Evolutionary conservation across 53 echinoderm and acorn worm species (phyloP).

Genomic region (Holothuria leucospilota): DNA sequence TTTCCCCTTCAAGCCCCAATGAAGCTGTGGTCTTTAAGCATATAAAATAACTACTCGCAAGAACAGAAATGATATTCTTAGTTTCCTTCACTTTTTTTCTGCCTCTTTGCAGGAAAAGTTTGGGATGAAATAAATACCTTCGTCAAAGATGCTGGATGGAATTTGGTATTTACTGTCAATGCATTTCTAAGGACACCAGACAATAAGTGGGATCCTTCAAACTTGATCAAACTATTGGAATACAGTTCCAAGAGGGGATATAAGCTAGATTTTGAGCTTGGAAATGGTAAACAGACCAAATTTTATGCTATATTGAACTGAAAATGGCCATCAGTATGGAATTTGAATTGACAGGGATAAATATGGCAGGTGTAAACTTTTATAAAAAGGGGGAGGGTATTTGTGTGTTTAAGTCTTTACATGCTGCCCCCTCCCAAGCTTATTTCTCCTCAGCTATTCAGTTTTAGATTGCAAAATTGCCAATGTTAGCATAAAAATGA

Average conservation of each 20-base stretch:
- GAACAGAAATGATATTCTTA: too few relatives aligned
- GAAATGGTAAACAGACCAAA: conserved; percentile 22
- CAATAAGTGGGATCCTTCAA: conserved; percentile 41
- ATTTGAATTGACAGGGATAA: too few relatives aligned
- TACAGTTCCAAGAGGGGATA: conserved; percentile 46
- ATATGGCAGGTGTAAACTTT: too few relatives aligned
- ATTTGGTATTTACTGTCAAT: conserved; percentile 39
- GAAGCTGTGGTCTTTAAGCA: background rate
- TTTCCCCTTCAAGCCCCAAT: background rate
- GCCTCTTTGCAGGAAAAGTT: conserved; percentile 4
- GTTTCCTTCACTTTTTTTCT: background rate
- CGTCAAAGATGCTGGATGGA: conserved; percentile 22
- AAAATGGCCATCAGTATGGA: too few relatives aligned
- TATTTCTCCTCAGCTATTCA: too few relatives aligned
- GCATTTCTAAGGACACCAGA: conserved; percentile 22
- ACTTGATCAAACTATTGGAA: background rate
- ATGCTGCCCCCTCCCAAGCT: too few relatives aligned
- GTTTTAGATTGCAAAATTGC: too few relatives aligned
- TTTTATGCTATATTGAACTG: too few relatives aligned
- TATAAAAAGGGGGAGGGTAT: too few relatives aligned
- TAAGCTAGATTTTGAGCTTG: conserved; percentile 41
- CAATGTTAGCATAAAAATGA: too few relatives aligned
- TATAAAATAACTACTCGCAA: background rate
- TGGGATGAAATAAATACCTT: conserved; percentile 49
- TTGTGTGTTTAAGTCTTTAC: too few relatives aligned